Conservation (phyloP, 2,113 vertebrate species). For the Mohoua ochrocephala region DNA sequence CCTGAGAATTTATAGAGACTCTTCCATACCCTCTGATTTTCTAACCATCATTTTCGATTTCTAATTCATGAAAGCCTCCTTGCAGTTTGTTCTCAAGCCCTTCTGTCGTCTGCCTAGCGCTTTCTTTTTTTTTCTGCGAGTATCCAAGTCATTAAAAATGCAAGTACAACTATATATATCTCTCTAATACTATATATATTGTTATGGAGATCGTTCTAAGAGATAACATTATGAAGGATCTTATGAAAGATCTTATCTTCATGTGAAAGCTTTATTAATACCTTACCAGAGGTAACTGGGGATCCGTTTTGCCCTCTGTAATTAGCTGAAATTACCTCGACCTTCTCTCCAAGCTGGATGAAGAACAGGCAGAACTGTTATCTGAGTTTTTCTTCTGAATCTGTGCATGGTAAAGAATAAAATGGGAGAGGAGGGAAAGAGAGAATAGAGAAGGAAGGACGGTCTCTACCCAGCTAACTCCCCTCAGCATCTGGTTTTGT, state of each 20-base stretch:
- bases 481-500: not conserved
- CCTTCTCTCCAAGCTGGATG: not conserved
- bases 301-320: slow-evolving; percentile 27
- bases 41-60: not conserved
- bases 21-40: not conserved
- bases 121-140: not conserved
- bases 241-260: slow-evolving; percentile 57
- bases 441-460: not conserved
- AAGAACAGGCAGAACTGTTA: not conserved
- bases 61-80: not conserved
- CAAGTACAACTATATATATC: slow-evolving; percentile 52
- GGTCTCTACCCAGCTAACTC: not conserved
- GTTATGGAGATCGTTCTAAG: slow-evolving; percentile 36
- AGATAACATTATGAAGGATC: slow-evolving; percentile 31
- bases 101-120: slow-evolving; percentile 17
- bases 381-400: not conserved
- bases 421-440: not conserved
- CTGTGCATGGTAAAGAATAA: not conserved
- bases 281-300: not conserved
- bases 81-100: not conserved
- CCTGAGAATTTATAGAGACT: not conserved
- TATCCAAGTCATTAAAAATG: slow-evolving; percentile 33
- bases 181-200: slow-evolving; percentile 43
- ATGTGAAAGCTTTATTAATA: slow-evolving; percentile 45
- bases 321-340: slow-evolving; percentile 31